Percentiles rank a stretch among this genome's conserved stretches.
phyloP scores from a whole-genome alignment of 2,113 vertebrate species.

The Cyprinodon variegatus region DNA sequence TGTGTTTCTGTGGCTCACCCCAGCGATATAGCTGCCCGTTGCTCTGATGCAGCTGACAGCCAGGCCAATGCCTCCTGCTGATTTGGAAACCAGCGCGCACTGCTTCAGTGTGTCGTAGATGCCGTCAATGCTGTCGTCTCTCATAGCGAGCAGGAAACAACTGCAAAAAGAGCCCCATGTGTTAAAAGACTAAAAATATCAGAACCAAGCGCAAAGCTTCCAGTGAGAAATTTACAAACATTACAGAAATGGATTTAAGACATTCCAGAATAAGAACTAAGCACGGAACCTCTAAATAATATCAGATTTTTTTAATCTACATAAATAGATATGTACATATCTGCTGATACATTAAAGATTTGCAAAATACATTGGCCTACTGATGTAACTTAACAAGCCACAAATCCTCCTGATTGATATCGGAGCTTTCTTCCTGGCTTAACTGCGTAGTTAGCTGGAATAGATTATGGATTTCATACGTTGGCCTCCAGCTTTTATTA shows the following conservation, averaged over 20 bases:
- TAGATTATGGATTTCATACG: too few relatives aligned
- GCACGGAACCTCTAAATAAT: too few relatives aligned
- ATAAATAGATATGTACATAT: too few relatives aligned
- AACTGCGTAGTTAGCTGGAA: too few relatives aligned
- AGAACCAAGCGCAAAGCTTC: not conserved
- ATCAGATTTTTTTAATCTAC: too few relatives aligned
- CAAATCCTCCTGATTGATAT: not conserved
- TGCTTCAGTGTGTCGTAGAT: conserved; percentile 98
- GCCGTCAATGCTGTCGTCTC: conserved; percentile 96
- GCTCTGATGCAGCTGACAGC: conserved; percentile 95
- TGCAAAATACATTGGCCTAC: too few relatives aligned
- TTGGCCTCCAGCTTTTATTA: too few relatives aligned
- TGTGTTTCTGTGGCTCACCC: conserved; percentile 78
- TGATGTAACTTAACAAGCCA: not conserved
- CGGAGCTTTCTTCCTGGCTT: not conserved
- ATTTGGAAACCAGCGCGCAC: conserved; percentile 95
- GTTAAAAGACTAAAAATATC: not conserved
- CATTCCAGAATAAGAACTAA: too few relatives aligned
- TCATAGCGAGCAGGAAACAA: conserved; percentile 96
- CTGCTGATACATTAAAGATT: too few relatives aligned
- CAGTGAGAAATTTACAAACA: too few relatives aligned
- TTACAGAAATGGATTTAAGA: too few relatives aligned
- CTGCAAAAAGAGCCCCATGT: conserved; percentile 68
- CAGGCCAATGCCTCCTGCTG: conserved; percentile 94
- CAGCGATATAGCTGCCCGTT: conserved; percentile 96